phyloP scores from a whole-genome alignment of 2,888 invertebrate species.

The Saturnia japonica region DNA sequence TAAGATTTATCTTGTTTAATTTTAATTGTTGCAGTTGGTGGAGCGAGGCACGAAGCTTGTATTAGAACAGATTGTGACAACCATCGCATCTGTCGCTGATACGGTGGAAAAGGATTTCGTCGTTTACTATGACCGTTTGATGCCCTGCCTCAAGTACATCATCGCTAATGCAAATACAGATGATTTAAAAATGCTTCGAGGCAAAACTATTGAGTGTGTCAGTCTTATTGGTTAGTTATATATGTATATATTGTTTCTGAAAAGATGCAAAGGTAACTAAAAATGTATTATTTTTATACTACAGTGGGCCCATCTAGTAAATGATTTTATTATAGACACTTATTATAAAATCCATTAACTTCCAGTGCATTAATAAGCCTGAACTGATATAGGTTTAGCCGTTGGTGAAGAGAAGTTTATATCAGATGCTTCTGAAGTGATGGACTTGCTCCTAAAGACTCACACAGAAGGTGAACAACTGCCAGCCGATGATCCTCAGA shows the following conservation, averaged over 20 bases:
- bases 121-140: slow-evolving; percentile 94
- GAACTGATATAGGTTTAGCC: slow-evolving; percentile 77
- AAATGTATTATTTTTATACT: too few relatives aligned
- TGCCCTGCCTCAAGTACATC: slow-evolving; percentile 98
- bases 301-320: too few relatives aligned
- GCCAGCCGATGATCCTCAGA: slow-evolving; percentile 97
- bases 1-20: background rate
- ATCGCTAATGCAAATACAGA: slow-evolving; percentile 95
- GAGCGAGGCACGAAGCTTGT: slow-evolving; percentile 98
- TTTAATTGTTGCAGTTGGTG: slow-evolving; percentile 83
- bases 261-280: too few relatives aligned
- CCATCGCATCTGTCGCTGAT: slow-evolving; percentile 99
- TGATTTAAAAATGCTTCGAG: slow-evolving; percentile 94
- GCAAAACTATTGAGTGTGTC: slow-evolving; percentile 99
- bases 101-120: slow-evolving; percentile 98
- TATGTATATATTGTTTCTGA: background rate
- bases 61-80: slow-evolving; percentile 98
- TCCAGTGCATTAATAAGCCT: slow-evolving; percentile 5
- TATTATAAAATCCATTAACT: slow-evolving; percentile 6
- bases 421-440: slow-evolving; percentile 95
- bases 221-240: slow-evolving; percentile 92
- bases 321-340: background rate
- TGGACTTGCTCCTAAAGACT: slow-evolving; percentile 96
- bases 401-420: slow-evolving; percentile 93
- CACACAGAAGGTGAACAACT: slow-evolving; percentile 92